Percentiles rank a stretch among this genome's conserved stretches.
Conservation (phyloP, 2,888 invertebrate species). For the Thecophora atra region DNA sequence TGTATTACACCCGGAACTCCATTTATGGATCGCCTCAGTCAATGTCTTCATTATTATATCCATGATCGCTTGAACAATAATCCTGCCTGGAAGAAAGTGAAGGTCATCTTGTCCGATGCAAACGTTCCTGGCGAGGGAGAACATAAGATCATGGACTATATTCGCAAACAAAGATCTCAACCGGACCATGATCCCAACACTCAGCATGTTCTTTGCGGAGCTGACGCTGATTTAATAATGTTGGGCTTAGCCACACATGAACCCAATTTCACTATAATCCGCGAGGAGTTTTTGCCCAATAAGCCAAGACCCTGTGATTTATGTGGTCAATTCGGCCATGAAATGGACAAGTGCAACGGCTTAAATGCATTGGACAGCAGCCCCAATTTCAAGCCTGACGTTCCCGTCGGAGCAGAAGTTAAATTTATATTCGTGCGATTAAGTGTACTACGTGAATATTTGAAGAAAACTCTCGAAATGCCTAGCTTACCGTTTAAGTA, state of each 20-base stretch:
- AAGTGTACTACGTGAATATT: slow-evolving; percentile 90
- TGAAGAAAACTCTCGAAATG: slow-evolving; percentile 89
- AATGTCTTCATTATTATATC: slow-evolving; percentile 72
- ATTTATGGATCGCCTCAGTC: slow-evolving; percentile 92
- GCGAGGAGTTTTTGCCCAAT: slow-evolving; percentile 98
- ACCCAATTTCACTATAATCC: slow-evolving; percentile 97
- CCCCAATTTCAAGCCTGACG: slow-evolving; percentile 67
- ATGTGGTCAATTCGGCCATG: slow-evolving; percentile 90
- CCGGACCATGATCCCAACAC: slow-evolving; percentile 98
- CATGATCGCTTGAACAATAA: slow-evolving; percentile 79
- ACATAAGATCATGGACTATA: slow-evolving; percentile 99
- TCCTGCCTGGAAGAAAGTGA: slow-evolving; percentile 93
- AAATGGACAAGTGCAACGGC: slow-evolving; percentile 92
- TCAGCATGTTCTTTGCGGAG: slow-evolving; percentile 96
- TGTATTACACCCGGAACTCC: slow-evolving; percentile 99
- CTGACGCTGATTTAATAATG: slow-evolving; percentile 99
- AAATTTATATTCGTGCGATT: slow-evolving; percentile 94
- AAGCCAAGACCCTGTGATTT: slow-evolving; percentile 95
- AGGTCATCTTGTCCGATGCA: slow-evolving; percentile 97
- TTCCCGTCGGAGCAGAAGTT: slow-evolving; percentile 77
- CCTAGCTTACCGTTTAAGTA: slow-evolving; percentile 92
- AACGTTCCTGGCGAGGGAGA: slow-evolving; percentile 98
- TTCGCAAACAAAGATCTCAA: slow-evolving; percentile 92
- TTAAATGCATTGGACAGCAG: slow-evolving; percentile 68
- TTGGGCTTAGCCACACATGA: slow-evolving; percentile 98